Percentiles rank a stretch among this genome's conserved stretches.
phyloP scores from a whole-genome alignment of 2,888 invertebrate genomes.

The Ypsolopha sequella region DNA sequence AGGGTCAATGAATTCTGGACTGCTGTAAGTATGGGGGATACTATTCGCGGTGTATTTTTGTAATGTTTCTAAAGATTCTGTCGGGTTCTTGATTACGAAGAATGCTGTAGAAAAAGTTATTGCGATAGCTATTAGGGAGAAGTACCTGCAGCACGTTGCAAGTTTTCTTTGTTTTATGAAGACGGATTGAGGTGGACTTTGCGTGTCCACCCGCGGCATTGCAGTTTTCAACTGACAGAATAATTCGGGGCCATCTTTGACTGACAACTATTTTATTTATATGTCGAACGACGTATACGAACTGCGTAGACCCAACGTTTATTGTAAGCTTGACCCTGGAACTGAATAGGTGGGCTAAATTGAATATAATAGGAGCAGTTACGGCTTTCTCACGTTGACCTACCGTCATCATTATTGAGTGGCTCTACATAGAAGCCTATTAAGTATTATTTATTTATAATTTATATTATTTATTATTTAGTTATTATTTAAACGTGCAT shows the following conservation, averaged over 20 bases:
- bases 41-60: conserved; percentile 43
- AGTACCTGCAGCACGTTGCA: conserved; percentile 36
- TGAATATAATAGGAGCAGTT: conserved; percentile 13
- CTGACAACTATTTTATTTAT: not conserved
- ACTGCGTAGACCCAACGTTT: conserved; percentile 22
- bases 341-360: conserved; percentile 20
- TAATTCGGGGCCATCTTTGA: not conserved
- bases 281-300: conserved; percentile 13
- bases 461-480: too few species aligned
- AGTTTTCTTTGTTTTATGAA: conserved; percentile 36
- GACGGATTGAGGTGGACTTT: conserved; percentile 26
- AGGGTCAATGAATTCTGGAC: conserved; percentile 48
- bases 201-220: conserved; percentile 56
- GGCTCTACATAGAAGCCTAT: too few species aligned
- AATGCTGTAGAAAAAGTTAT: conserved; percentile 26
- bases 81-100: conserved; percentile 26
- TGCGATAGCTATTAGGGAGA: conserved; percentile 25
- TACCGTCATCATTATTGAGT: too few species aligned
- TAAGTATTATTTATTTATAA: too few species aligned
- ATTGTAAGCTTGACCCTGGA: conserved; percentile 45
- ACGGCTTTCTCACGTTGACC: too few species aligned
- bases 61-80: conserved; percentile 38
- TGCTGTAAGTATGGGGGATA: conserved; percentile 45
- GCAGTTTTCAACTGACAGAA: conserved; percentile 46
- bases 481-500: too few species aligned